Evolutionary conservation across 2,888 invertebrate species (phyloP).

Genomic region (Ferdinandea cuprea): DNA sequence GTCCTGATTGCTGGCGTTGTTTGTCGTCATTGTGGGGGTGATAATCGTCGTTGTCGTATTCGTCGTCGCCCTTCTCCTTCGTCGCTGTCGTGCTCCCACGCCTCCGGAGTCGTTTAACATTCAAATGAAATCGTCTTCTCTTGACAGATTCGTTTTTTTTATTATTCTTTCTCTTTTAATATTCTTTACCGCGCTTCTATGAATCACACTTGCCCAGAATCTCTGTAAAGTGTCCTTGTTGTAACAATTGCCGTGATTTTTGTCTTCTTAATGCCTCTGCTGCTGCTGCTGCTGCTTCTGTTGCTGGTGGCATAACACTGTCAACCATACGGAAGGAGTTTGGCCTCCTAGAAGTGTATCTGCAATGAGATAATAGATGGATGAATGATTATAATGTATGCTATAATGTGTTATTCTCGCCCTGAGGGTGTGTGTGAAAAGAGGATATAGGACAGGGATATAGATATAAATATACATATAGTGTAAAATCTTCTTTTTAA

Average conservation of each 20-base stretch:
- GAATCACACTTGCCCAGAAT: slow-evolving; percentile 58
- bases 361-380: slow-evolving; percentile 76
- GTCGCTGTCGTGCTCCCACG: slow-evolving; percentile 75
- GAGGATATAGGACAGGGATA: slow-evolving; percentile 49
- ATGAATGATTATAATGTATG: slow-evolving; percentile 73
- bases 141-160: slow-evolving; percentile 35
- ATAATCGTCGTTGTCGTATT: slow-evolving; percentile 60
- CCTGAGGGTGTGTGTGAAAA: slow-evolving; percentile 41
- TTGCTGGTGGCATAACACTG: slow-evolving; percentile 52
- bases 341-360: slow-evolving; percentile 72
- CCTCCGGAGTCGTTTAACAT: slow-evolving; percentile 82
- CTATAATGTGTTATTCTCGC: slow-evolving; percentile 65
- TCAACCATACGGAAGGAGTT: slow-evolving; percentile 47
- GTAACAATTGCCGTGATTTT: slow-evolving; percentile 74
- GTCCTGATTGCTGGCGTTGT: slow-evolving; percentile 85
- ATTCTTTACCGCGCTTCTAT: slow-evolving; percentile 63
- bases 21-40: slow-evolving; percentile 79
- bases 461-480: neutral
- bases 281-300: too few species aligned
- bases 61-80: slow-evolving; percentile 73
- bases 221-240: slow-evolving; percentile 67
- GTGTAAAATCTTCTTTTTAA: slow-evolving; percentile 3
- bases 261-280: slow-evolving; percentile 46
- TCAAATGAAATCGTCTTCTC: slow-evolving; percentile 76
- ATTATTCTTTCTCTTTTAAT: slow-evolving; percentile 45